Base-by-base conservation (phyloP, 1,140 invertebrate species). In the Drosophila cardini region DNA sequence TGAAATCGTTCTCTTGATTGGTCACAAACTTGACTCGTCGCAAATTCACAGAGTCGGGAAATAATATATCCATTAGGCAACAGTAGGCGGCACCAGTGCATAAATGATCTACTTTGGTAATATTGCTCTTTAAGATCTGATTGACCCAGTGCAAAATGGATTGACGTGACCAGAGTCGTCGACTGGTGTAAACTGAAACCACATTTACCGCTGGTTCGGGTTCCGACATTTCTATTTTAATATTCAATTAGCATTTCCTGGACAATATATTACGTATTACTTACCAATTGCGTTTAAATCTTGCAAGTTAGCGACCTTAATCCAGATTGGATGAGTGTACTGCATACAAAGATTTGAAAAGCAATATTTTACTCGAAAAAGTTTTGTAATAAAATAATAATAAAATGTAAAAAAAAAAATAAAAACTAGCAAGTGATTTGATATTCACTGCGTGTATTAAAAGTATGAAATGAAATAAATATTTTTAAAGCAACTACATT, bases 41-140 rank as follows among this genome's bases (percentile, higher is more conserved):
- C 91, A 99, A 93, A 15, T 95, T 94, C 52, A 99, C 95, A 91
- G 95, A 96, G 67, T 96, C 96, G 79, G 97, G 97, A 93, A 99
- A 99, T 4, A 99, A 94, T 96, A 99, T 98, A 91, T 99, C 98
- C 97, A 99, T 99, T 89, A 99, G 99, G 91, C 99, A 97, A 92
- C 98, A 99, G 92, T 99, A 99, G 6, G 97, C 98, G 34, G 97
- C 97, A 65, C 80, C 98, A 62, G 98, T 97, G 90, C 98, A 99
- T 18, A 99, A 92, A 92, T 99, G 98, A 93, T 99, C 98, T 76
- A 99, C 98, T 94, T 99, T 99, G 15, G 94, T 95, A 84, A 98
- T 98, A 83, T 95, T 96, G 21, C 97, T 96, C 90, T 97, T 95
- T 18, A 99, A 93, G 91, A 96, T 98, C 86, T 98, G 96, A 91